Evolutionary conservation across 2,797 vertebrate species (phyloP).

Genomic region (Siniperca scherzeri): DNA sequence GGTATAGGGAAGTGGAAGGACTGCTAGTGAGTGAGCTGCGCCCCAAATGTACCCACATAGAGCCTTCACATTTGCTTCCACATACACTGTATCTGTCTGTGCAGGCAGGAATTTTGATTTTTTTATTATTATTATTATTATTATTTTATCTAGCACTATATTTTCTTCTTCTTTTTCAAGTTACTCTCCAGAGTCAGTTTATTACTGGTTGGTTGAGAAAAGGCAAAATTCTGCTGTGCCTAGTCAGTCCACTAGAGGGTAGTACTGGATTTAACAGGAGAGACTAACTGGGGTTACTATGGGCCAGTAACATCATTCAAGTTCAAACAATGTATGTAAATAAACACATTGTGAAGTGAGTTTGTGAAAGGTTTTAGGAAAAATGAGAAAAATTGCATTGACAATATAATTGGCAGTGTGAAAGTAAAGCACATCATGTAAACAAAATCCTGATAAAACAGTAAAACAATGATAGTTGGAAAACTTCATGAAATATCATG

Average conservation of each 20-base stretch:
- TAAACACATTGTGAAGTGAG: background rate
- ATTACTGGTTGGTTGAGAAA: background rate
- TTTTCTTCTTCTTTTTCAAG: background rate
- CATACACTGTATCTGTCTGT: background rate
- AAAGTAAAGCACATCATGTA: background rate
- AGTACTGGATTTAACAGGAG: conserved; percentile 26
- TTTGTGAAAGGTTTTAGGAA: background rate
- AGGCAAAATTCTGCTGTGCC: background rate
- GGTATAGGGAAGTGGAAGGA: background rate
- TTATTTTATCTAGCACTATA: too few species aligned
- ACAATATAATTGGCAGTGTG: background rate
- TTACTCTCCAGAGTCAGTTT: background rate
- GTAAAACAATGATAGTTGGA: background rate
- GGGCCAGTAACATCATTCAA: background rate
- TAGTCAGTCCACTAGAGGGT: conserved; percentile 50
- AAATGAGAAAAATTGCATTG: background rate
- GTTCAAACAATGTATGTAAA: conserved; percentile 30
- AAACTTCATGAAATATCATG: background rate
- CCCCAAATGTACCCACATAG: background rate
- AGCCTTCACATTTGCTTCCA: background rate
- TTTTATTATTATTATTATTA: background rate
- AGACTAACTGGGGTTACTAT: background rate
- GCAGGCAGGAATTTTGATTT: background rate
- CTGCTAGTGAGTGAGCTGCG: background rate
- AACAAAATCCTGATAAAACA: background rate